phyloP scores from a whole-genome alignment of 1,140 invertebrate genomes.

The Lucilia sericata region DNA sequence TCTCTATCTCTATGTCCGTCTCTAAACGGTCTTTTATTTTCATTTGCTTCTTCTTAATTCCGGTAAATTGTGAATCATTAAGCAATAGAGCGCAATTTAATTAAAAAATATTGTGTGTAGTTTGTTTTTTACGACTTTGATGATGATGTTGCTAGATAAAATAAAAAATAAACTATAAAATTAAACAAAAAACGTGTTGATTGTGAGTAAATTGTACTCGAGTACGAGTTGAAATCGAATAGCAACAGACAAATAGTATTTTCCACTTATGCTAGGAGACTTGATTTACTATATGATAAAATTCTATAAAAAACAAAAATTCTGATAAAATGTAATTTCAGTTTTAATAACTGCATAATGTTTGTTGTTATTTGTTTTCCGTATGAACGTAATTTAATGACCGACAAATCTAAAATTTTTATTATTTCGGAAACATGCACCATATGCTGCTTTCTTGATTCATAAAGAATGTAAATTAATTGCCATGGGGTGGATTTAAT shows the following conservation, averaged over 20 bases:
- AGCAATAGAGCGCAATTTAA: slow-evolving; percentile 40
- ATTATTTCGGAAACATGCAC: no score
- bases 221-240: not conserved
- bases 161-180: not conserved
- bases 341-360: no score
- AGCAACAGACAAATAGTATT: not conserved
- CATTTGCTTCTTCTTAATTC: slow-evolving; percentile 24
- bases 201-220: not conserved
- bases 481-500: no score
- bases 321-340: no score
- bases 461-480: no score
- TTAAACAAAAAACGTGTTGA: not conserved
- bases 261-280: not conserved
- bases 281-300: not conserved
- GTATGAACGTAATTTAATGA: no score
- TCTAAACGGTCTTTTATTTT: slow-evolving; percentile 1
- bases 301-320: no score
- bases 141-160: slow-evolving; percentile 10
- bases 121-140: not conserved
- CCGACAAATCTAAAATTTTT: no score
- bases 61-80: slow-evolving; percentile 42
- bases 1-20: not conserved
- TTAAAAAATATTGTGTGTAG: slow-evolving; percentile 15
- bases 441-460: no score
- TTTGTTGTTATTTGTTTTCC: no score